phyloP scores from a whole-genome alignment of 2,797 vertebrate species.

The Zenarchopterus dispar region DNA sequence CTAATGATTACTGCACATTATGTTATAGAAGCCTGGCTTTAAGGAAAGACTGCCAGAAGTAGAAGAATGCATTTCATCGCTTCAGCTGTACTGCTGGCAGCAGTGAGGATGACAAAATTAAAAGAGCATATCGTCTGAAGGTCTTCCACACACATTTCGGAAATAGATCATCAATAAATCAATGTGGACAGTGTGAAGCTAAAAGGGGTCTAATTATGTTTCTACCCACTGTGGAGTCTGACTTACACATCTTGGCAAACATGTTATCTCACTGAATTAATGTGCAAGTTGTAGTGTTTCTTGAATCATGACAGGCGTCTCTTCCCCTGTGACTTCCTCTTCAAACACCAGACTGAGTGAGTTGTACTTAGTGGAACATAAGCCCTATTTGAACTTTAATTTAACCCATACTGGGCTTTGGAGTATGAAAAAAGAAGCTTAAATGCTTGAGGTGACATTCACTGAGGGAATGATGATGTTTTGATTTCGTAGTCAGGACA shows the following conservation, averaged over 20 bases:
- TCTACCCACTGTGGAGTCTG: slow-evolving; percentile 25
- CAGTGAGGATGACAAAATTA: slow-evolving; percentile 55
- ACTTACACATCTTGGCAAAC: slow-evolving; percentile 26
- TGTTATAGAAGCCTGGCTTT: slow-evolving; percentile 33
- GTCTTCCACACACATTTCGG: slow-evolving; percentile 48
- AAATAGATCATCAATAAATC: slow-evolving; percentile 63
- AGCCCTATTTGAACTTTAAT: slow-evolving; percentile 42
- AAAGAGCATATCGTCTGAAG: slow-evolving; percentile 46
- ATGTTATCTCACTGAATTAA: slow-evolving; percentile 41
- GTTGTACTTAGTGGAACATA: slow-evolving; percentile 26
- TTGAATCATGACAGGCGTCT: slow-evolving; percentile 34
- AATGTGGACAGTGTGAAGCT: slow-evolving; percentile 51
- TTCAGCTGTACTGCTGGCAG: slow-evolving; percentile 46
- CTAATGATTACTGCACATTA: slow-evolving; percentile 47
- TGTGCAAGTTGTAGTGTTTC: slow-evolving; percentile 31
- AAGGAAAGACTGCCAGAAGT: slow-evolving; percentile 33
- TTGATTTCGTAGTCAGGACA: slow-evolving; percentile 29
- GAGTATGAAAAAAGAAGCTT: slow-evolving; percentile 20
- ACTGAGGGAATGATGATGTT: slow-evolving; percentile 29
- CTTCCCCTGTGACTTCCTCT: slow-evolving; percentile 40
- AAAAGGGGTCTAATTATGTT: slow-evolving; percentile 51
- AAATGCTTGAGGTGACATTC: slow-evolving; percentile 20
- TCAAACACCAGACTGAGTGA: slow-evolving; percentile 27
- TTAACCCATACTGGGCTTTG: slow-evolving; percentile 12
- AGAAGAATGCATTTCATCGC: slow-evolving; percentile 36